Base-by-base conservation (phyloP, 2,888 invertebrate species). In the Rhagophthalmus giganteus region DNA sequence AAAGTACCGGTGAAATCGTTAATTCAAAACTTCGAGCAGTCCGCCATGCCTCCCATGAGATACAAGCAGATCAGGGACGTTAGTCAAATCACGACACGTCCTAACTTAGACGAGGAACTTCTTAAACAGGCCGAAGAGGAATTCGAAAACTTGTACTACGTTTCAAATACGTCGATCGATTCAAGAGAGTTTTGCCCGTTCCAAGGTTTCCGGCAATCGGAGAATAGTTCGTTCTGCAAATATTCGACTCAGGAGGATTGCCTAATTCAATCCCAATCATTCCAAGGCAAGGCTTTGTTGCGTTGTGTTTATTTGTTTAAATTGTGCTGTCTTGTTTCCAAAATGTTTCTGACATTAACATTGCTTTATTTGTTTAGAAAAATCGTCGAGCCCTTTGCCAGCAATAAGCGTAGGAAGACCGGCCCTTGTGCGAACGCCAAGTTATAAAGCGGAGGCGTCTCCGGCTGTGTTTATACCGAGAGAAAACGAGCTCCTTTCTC, bases 11-110 rank as follows among this genome's bases (percentile, higher is more conserved):
- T 79, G 1, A 76, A 70, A 55, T 67, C 67, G 34, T 65, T 85
- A 20, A 84, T 85, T 35, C 76, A 78, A 53, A 80, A 78, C 58
- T 85, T 84, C 60, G 84, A 85, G 62, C 79, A 82, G 61, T 81
- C 80, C n/a, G 76, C 78, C n/a, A 72, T 78, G 67, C 81, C 82
- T 1, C 65, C 75, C 2, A 72, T 81, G 65, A 78, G 78, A 45
- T 78, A 78, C 59, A 81, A 81, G 58, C 78, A 79, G 57, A 74
- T 78, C 30, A 69, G 73, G 32, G 73, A 74, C 20, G 69, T 41
- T 1, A n/a, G 31, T 12, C 42, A 40, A 30, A 11, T 5, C 13
- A 16, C 24, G 24, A 10, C 24, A 25, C 24, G 26, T 24, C 24
- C 37, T 7, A 37, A 10, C 7, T 25, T 26, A 6, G 31, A 65